Conservation (phyloP, 2,888 invertebrate species). For the Pterostichus niger region DNA sequence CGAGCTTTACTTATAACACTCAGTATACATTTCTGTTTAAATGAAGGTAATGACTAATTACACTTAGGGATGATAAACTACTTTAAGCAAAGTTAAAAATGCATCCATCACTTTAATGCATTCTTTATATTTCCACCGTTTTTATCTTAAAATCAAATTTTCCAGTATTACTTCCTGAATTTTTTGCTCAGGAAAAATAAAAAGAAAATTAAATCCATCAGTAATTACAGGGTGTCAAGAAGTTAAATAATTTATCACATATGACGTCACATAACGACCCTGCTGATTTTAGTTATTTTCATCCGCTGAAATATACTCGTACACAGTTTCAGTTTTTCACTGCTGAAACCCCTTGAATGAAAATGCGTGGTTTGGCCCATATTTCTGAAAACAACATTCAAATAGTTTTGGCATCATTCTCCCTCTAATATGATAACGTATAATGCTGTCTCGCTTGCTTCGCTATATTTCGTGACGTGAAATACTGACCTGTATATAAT, state of each 20-base stretch:
- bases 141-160: slow-evolving; percentile 47
- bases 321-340: not conserved
- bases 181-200: slow-evolving; percentile 5
- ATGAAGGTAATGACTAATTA: not conserved
- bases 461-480: slow-evolving; percentile 53
- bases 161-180: slow-evolving; percentile 44
- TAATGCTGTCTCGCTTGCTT: slow-evolving; percentile 14
- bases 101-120: slow-evolving; percentile 35
- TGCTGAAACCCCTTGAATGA: not conserved
- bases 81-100: not conserved
- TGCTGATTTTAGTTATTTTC: slow-evolving; percentile 1
- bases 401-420: slow-evolving; percentile 30
- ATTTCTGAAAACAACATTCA: slow-evolving; percentile 43
- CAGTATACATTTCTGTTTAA: too few species aligned
- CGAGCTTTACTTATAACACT: too few species aligned
- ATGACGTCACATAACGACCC: slow-evolving; percentile 22
- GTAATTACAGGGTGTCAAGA: slow-evolving; percentile 52
- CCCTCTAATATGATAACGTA: not conserved
- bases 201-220: slow-evolving; percentile 62
- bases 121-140: slow-evolving; percentile 9
- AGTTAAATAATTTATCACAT: slow-evolving; percentile 57
- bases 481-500: slow-evolving; percentile 59
- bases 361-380: slow-evolving; percentile 56
- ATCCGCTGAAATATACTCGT: too few species aligned
- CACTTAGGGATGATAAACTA: not conserved